Evolutionary conservation across 2,888 invertebrate genomes (phyloP), one percentile per base, ranked within the genome.

Genomic region (Clepsis dumicolana): DNA sequence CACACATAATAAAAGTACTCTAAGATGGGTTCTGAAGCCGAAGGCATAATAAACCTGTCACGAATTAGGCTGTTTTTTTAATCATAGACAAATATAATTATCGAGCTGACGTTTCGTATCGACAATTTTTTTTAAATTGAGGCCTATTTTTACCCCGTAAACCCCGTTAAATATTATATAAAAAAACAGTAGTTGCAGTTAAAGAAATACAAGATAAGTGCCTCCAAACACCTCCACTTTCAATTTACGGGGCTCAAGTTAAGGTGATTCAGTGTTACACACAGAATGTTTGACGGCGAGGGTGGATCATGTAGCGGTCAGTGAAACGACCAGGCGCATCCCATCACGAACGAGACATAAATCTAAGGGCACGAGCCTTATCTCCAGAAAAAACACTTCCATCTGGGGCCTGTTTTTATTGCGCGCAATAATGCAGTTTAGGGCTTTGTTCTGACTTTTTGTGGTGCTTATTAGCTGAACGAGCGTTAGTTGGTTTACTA

Each of bases 341-440:
- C 32, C 61, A 44, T 52, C 68, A 68, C 68, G 68, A 44, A 53
- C 41, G 24, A 44, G 25, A 52, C 59, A 64, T 68, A 68, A 68
- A 68, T 68, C 64, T 52, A 57, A 5, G 27, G n/a, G 44, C 57
- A 52, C 68, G 68, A 59, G 68, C 44, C 68, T 41, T 64, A 68
- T 64, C 59, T 18, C 32, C 41, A 25, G 63, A 68, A 68, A 68
- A 63, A 68, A 68, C 57, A 64, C 59, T 64, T 59, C 68, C 68
- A 59, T 53, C 35, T 56, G 64, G 44, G 62, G 50, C 56, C 44
- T 64, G 68, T 68, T 68, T 68, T 64, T 68, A 64, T 68, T 64
- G 63, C 59, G 52, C 25, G 25, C 68, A 68, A 68, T 68, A 68
- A 68, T 68, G 64, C 68, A 68, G 41, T 64, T 66, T 24, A 63